These are phyloP conservation scores for Tetramorium bicarinatum DNA, from an alignment of 2,888 invertebrate species.

Conservation along the genomic window DNA sequence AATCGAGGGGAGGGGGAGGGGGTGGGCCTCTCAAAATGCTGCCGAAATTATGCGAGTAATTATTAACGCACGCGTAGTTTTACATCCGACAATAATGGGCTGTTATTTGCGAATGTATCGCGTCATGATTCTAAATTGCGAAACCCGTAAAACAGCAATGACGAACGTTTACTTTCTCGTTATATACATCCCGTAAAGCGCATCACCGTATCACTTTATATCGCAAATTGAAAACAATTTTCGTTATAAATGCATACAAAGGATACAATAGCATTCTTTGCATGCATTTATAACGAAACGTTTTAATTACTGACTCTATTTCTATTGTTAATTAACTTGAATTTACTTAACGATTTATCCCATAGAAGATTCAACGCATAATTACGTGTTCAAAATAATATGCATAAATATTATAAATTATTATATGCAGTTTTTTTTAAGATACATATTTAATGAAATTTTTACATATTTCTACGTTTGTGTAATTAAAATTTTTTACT, in stretches of 20 bases:
- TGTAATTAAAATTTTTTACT: conserved; percentile 1
- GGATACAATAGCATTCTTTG: too few relatives aligned
- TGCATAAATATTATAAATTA: background rate
- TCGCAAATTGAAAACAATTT: conserved; percentile 27
- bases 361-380: background rate
- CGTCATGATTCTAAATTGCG: conserved; percentile 31
- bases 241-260: background rate
- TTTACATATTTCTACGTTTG: too few relatives aligned
- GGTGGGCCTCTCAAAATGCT: background rate
- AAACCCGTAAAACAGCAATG: conserved; percentile 37
- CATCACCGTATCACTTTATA: background rate
- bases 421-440: background rate
- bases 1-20: background rate
- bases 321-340: background rate
- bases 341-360: background rate
- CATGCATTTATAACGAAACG: too few relatives aligned
- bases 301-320: background rate
- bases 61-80: conserved; percentile 44
- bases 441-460: background rate
- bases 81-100: conserved; percentile 22
- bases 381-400: background rate
- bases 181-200: background rate
- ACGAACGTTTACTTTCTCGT: conserved; percentile 40
- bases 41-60: conserved; percentile 51
- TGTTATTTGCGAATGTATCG: conserved; percentile 45